Base-by-base conservation (phyloP, 2,113 vertebrate genomes). In the Emydocephalus ijimae region DNA sequence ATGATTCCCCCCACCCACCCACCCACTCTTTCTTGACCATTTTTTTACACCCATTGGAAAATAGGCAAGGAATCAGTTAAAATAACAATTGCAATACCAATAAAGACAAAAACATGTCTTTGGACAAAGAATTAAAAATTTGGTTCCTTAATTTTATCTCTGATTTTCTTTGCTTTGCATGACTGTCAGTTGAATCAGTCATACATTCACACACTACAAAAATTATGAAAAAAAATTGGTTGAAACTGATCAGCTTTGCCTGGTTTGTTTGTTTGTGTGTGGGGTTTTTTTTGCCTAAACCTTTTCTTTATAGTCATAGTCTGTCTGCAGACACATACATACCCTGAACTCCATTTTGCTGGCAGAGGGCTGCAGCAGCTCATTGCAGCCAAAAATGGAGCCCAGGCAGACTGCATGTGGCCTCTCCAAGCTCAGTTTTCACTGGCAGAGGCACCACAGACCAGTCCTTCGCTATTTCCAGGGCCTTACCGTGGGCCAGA, bases 1-100 rank as follows among this genome's bases (percentile, higher is more conserved):
- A 74, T 74, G 18, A 74, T 20, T 74, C 34, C 34, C 45, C n/a
- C n/a, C n/a, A n/a, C n/a, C n/a, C n/a, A n/a, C n/a, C n/a, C 45
- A 3, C 20, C 14, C 29, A 1, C 29, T 6, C 1, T 39, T 74
- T 74, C 8, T 34, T 20, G 7, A 74, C 1, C n/a, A 55, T 88
- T 88, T 10, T 29, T 21, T 23, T 8, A 74, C n/a, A 5, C 50
- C 12, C 7, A 18, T 7, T 87, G 50, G 24, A 93, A 90, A 88
- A 20, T 24, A 0, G 0, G 64, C 50, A 39, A 15, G n/a, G 18
- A 15, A 74, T 74, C n/a, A 39, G 7, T 74, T 74, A 74, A 74
- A 74, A 74, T 7, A 74, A 74, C n/a, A 39, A 74, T 5, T 20
- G n/a, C 69, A 39, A 39, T 39, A 18, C n/a, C 64, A 18, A 2